These are phyloP conservation scores for Halcyon smyrnensis DNA, from an alignment of 2,797 vertebrate species.

Conservation along the genomic window DNA sequence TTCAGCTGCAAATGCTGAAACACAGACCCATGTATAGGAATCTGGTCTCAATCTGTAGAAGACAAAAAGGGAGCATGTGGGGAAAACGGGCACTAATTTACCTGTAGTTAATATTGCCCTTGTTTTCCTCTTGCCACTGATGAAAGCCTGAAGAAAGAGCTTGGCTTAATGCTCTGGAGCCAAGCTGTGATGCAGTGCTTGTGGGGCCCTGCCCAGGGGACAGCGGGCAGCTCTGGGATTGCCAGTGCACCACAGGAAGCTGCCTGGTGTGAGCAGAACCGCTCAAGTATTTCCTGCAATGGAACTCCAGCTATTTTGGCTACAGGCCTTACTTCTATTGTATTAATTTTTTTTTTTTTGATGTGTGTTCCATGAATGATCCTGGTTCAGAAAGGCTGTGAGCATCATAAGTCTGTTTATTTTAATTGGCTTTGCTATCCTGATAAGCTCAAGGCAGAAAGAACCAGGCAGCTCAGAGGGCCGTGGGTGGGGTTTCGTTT, in stretches of 20 bases:
- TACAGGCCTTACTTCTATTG: not conserved
- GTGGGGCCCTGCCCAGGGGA: not conserved
- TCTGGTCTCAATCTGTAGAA: not conserved
- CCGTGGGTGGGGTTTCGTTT: conserved; percentile 1
- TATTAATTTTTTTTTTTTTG: not conserved
- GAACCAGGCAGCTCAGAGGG: not conserved
- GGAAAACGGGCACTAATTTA: fast-evolving
- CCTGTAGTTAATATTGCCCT: not conserved
- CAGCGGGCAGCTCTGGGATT: not conserved
- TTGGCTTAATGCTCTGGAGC: not conserved
- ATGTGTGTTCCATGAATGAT: not conserved
- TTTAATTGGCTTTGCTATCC: conserved; percentile 56
- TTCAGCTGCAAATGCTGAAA: not conserved
- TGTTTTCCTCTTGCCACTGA: not conserved
- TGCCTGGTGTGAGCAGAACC: not conserved
- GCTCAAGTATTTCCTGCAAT: not conserved
- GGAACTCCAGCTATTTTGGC: conserved; percentile 17
- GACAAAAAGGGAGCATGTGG: fast-evolving
- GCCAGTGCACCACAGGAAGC: not conserved
- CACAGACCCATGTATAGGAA: not conserved
- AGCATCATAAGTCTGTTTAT: conserved; percentile 37
- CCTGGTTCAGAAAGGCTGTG: not conserved
- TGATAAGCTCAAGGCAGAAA: not conserved
- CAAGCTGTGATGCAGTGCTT: not conserved
- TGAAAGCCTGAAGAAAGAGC: not conserved